Evolutionary conservation across 1,140 invertebrate genomes (phyloP).

Genomic region (Dendrolimus punctatus): DNA sequence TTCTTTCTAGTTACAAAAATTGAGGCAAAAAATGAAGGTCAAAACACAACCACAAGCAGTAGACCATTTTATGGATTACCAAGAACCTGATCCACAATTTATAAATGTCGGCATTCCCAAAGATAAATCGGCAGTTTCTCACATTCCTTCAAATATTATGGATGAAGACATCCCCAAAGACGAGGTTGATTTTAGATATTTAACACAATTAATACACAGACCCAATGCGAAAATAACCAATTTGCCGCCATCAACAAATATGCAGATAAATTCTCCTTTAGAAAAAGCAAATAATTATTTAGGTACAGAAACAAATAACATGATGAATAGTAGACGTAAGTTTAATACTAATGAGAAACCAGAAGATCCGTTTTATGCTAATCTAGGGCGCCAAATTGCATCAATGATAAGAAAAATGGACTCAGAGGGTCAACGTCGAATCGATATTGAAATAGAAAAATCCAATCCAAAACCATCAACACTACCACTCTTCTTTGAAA

Average conservation of each 20-base stretch:
- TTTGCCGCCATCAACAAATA: not conserved
- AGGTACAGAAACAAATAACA: too few species aligned
- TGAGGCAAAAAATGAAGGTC: conserved; percentile 25
- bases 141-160: not conserved
- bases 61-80: not conserved
- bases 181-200: conserved; percentile 53
- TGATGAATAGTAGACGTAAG: too few species aligned
- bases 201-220: conserved; percentile 39
- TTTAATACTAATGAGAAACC: not conserved
- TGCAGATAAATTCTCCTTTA: not conserved
- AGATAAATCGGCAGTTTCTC: not conserved
- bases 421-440: conserved; percentile 21
- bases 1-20: conserved; percentile 26
- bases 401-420: conserved; percentile 43
- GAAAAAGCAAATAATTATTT: too few species aligned
- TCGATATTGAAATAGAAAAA: conserved; percentile 27
- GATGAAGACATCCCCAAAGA: conserved; percentile 10
- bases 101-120: conserved; percentile 6
- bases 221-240: conserved; percentile 24
- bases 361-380: conserved; percentile 38
- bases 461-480: conserved; percentile 12
- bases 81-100: conserved; percentile 1
- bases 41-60: conserved; percentile 15
- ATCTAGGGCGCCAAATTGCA: conserved; percentile 55
- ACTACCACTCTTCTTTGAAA: conserved; percentile 31